Base-by-base conservation (phyloP, 1,140 invertebrate species). In the Hylaeus volcanicus region DNA sequence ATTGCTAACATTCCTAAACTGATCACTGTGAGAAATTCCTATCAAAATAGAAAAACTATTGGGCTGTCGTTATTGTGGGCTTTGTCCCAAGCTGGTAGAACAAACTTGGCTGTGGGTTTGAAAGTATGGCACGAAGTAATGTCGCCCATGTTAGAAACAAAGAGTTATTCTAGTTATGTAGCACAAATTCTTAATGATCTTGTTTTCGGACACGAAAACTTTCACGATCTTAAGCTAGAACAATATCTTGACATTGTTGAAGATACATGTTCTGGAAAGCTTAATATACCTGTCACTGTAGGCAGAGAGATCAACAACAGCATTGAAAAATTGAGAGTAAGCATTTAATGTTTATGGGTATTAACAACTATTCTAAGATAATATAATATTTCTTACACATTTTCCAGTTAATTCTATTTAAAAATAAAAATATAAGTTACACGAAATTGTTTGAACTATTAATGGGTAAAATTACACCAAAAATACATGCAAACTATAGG, bases 71-170 rank as follows among this genome's bases (percentile, higher is more conserved):
- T 98, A 12, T 90, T 98, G 1, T 98, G 97, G 97, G 95, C 95
- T 9, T 93, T 97, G 68, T 96, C 96, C 0, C 97, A 98, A 91
- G 95, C 95, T 69, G 97, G 97, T 0, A 92, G 94, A 64, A 95
- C 94, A 78, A 94, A 97, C 88, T 94, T 97, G 37, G 92, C 92
- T 51, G 94, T 95, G 86, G 97, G 96, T 61, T 93, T 97, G n/a
- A 96, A 95, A 94, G 95, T 96, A 4, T 98, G 97, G 96, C 95
- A 97, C 89, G 96, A 97, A 80, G 91, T 97, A 12, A 97, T 98
- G 95, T 92, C 96, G 48, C 96, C 96, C 1, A 93, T 96, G 87
- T 92, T 97, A 37, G 96, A 96, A 83, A 90, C 96, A 83, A 96
- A 96, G 90, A 95, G 94, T 85, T 97, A 97, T 84, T 94, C 96